Conservation (phyloP, 2,797 vertebrate genomes). For the Mus caroli region DNA sequence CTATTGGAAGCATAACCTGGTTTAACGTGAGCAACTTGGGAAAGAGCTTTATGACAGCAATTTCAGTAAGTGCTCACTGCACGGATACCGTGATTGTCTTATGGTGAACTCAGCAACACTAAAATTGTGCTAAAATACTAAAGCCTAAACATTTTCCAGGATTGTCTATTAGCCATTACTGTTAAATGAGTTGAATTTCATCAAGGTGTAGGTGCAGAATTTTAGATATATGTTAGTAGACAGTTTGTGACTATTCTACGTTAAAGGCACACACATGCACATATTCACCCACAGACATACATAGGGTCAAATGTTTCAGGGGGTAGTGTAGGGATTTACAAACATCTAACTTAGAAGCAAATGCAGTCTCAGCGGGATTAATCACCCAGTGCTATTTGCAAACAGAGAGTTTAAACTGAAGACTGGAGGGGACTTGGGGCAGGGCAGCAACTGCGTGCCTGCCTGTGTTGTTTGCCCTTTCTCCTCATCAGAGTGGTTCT, state of each 20-base stretch:
- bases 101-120: not conserved
- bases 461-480: not conserved
- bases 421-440: too few relatives aligned
- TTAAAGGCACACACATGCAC: not conserved
- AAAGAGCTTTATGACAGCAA: not conserved
- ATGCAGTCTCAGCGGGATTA: not conserved
- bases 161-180: not conserved
- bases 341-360: not conserved
- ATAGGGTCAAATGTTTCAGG: not conserved
- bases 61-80: not conserved
- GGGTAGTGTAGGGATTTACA: not conserved
- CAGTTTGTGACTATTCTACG: not conserved
- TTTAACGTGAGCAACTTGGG: not conserved
- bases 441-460: accelerated
- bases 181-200: not conserved
- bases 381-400: constrained; percentile 21
- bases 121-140: not conserved
- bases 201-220: not conserved
- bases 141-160: not conserved
- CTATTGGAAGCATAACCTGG: not conserved
- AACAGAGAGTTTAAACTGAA: constrained; percentile 37
- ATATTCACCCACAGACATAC: not conserved
- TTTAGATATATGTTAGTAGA: not conserved
- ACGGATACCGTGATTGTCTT: not conserved
- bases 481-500: not conserved